A percentile compares a stretch with the other conserved stretches of the same genome.
phyloP scores from a whole-genome alignment of 2,797 vertebrate genomes.

The Sylvia borin region DNA sequence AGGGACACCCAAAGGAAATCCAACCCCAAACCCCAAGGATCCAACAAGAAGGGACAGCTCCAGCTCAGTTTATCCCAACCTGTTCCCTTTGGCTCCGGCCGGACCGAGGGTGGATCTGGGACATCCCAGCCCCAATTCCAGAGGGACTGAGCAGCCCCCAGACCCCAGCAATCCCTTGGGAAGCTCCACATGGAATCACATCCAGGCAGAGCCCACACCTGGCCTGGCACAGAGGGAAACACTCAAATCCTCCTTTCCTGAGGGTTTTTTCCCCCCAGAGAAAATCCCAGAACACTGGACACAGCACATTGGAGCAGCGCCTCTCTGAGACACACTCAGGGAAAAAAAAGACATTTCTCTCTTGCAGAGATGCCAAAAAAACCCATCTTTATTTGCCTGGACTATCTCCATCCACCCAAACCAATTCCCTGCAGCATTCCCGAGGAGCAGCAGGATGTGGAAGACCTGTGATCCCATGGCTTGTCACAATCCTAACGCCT shows the following conservation, averaged over 20 bases:
- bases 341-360: not conserved
- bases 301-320: not conserved
- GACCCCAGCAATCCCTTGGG: rapidly evolving
- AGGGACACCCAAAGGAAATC: not conserved
- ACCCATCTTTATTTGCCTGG: not conserved
- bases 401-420: not conserved
- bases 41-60: not conserved
- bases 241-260: not conserved
- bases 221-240: not conserved
- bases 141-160: not conserved
- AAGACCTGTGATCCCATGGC: rapidly evolving
- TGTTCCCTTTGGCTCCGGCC: not conserved
- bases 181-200: rapidly evolving
- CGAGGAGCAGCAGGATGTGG: not conserved
- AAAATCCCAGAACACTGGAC: not conserved
- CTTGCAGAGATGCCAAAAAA: not conserved
- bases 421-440: not conserved
- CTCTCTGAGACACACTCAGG: not conserved
- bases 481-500: not conserved
- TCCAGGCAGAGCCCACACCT: not conserved
- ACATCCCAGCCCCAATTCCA: too few relatives aligned
- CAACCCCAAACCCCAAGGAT: not conserved
- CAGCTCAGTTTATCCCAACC: not conserved
- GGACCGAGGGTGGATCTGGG: rapidly evolving
- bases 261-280: rapidly evolving